A percentile compares a stretch with the other conserved stretches of the same genome.
Evolutionary conservation across 2,797 vertebrate species (phyloP).

Genomic region (Ambastaia sidthimunki): DNA sequence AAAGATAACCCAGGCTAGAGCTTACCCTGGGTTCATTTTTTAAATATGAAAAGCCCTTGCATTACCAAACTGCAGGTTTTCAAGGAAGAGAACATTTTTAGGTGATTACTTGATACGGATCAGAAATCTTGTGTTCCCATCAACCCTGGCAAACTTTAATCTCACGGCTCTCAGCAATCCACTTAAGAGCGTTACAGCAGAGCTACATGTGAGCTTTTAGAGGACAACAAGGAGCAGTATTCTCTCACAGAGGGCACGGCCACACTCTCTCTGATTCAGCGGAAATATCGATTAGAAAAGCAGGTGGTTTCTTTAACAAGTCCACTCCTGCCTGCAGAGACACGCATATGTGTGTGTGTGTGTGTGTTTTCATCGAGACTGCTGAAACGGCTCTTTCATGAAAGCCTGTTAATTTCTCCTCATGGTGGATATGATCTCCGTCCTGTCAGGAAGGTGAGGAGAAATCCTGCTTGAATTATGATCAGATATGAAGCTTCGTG

Average conservation of each 20-base stretch:
- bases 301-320: conserved; percentile 45
- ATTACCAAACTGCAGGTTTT: conserved; percentile 1
- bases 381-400: conserved; percentile 44
- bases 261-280: conserved; percentile 53
- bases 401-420: conserved; percentile 43
- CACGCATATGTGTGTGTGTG: too few species aligned
- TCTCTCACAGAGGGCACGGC: conserved; percentile 40
- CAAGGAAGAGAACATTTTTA: neutral
- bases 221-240: conserved; percentile 35
- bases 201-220: conserved; percentile 22
- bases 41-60: neutral
- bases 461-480: conserved; percentile 32
- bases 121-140: conserved; percentile 7
- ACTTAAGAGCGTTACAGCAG: conserved; percentile 48
- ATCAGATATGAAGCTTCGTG: conserved; percentile 20
- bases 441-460: conserved; percentile 31
- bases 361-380: conserved; percentile 12
- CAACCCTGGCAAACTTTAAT: conserved; percentile 35
- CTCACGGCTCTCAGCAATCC: conserved; percentile 53
- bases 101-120: conserved; percentile 13
- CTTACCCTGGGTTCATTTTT: neutral
- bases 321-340: conserved; percentile 27
- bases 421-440: conserved; percentile 44
- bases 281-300: conserved; percentile 51
- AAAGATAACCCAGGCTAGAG: neutral